Base-by-base conservation (phyloP, 2,888 invertebrate genomes). In the Dryobota labecula region DNA sequence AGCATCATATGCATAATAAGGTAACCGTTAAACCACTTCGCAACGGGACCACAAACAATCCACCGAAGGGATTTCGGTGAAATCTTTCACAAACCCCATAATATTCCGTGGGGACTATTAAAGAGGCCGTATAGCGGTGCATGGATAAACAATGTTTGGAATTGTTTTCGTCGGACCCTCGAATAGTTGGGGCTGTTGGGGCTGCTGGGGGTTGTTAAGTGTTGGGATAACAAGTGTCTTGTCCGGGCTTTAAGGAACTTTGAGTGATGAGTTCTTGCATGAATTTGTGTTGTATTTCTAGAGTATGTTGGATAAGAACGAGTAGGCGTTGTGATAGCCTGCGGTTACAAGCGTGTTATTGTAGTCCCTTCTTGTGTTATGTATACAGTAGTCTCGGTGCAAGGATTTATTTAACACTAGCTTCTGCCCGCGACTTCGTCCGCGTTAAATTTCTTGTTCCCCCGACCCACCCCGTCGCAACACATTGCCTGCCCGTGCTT, bases 91-190 rank as follows among this genome's bases (percentile, higher is more conserved):
- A 80, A 78, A 73, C 80, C 78, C 78, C 54, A 72, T 84, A 75
- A 86, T 85, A 84, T 85, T 86, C 84, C 80, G 61, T 47, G 64
- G 85, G 64, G 84, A 78, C 82, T 74, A 75, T 79, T 76, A 84
- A 85, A 73, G 73, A 73, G 56, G 60, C 67, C 61, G 54, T 73
- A 53, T 56, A 65, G 56, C 27, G 53, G 70, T 85, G 82, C 82
- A 82, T 85, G 84, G 82, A 80, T 84, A 84, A 84, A 84, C 86
- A 84, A 86, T 84, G 82, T 83, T 83, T 67, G 74, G 74, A 75
- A 85, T 84, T 81, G 84, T 85, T 84, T 85, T 67, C 68, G 45
- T 76, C 61, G 78, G 85, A 70, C 83, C 74, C 56, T 56, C 49
- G 65, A 65, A 83, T 85, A 84, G 67, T 84, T 76, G 36, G 36